phyloP scores from a whole-genome alignment of 2,888 invertebrate species.

The Apamea anceps region DNA sequence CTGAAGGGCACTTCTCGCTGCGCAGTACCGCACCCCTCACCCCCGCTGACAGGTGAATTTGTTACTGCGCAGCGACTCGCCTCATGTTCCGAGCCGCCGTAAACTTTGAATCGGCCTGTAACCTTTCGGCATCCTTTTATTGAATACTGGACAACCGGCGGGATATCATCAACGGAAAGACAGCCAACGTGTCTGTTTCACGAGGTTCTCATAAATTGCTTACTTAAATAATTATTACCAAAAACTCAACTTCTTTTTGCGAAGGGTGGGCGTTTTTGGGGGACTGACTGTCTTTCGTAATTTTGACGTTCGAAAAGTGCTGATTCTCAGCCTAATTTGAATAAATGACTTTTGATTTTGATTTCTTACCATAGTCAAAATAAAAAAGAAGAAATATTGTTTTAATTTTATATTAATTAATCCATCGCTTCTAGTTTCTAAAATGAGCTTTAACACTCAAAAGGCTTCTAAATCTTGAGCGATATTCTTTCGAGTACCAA shows the following conservation, averaged over 20 bases:
- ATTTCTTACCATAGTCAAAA: neutral
- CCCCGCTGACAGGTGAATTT: neutral
- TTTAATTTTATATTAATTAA: neutral
- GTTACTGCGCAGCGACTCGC: neutral
- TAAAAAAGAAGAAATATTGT: neutral
- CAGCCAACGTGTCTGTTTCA: neutral
- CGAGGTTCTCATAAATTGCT: neutral
- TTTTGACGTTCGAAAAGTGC: no score
- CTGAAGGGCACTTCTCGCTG: neutral
- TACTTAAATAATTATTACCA: neutral
- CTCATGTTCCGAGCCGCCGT: no score
- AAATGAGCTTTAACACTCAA: neutral
- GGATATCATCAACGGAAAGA: neutral
- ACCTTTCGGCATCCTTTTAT: no score
- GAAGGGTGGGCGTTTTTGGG: no score
- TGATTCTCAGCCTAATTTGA: no score
- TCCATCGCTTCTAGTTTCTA: neutral
- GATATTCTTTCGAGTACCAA: slow-evolving; percentile 7
- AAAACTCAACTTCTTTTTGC: neutral
- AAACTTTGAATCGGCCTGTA: no score
- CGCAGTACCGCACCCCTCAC: no score
- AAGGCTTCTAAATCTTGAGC: neutral
- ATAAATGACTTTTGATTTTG: no score
- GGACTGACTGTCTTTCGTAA: no score
- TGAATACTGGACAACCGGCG: neutral